These are phyloP conservation scores for Calliphora vicina DNA, from an alignment of 1,140 invertebrate species.

Conservation along the genomic window DNA sequence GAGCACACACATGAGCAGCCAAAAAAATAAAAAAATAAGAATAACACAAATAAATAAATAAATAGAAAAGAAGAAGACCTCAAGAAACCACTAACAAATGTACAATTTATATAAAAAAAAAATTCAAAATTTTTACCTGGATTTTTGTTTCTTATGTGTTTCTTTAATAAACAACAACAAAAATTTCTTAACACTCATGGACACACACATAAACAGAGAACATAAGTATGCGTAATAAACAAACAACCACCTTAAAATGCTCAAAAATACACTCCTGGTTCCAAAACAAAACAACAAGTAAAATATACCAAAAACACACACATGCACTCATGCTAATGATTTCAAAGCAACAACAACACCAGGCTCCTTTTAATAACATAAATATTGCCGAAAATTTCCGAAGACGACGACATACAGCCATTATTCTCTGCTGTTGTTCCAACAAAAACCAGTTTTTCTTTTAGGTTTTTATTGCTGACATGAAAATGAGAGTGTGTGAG, in stretches of 20 bases:
- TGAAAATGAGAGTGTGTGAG: not conserved
- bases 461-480: not conserved
- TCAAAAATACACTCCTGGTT: not conserved
- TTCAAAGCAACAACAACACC: not conserved
- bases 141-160: too few relatives aligned
- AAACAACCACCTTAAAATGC: not conserved
- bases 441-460: not conserved
- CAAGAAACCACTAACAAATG: not conserved
- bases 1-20: not conserved
- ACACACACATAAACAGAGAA: too few relatives aligned
- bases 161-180: not conserved
- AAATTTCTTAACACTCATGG: not conserved
- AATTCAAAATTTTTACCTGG: not conserved
- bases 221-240: too few relatives aligned
- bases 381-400: conserved; percentile 2
- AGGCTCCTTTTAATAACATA: not conserved
- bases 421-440: not conserved
- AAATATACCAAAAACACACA: too few relatives aligned
- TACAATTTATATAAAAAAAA: not conserved
- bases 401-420: not conserved
- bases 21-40: not conserved
- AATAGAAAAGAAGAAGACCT: not conserved
- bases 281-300: too few relatives aligned
- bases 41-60: not conserved
- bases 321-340: too few relatives aligned